Base-by-base conservation (phyloP, 2,113 vertebrate genomes). In the Physeter macrocephalus region DNA sequence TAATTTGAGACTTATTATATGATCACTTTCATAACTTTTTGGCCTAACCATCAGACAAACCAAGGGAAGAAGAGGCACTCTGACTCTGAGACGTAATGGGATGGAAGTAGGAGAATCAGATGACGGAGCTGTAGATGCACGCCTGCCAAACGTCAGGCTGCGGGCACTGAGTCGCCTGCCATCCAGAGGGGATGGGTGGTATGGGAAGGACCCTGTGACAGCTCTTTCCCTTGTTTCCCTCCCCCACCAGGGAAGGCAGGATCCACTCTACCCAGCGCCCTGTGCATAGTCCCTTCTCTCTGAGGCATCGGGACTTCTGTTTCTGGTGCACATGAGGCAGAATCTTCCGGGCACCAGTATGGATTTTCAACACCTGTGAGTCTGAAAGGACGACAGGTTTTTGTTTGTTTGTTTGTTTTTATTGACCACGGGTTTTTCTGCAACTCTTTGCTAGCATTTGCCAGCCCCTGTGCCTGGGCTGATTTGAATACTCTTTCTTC, bases 391-490 rank as follows among this genome's bases (percentile, higher is more conserved):
- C 54, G 34, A 39, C 90, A 49, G 36, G 81, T 74, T 54, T 54
- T 54, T 54, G 17, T 54, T 54, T 54, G 52, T 18, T 18, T 54
- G 46, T 52, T 52, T 52, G 41, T 95, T 89, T 54, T 54, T 54
- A 54, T 54, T 54, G 52, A 54, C 52, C 17, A 18, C 1, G 17
- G 52, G 52, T 54, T 54, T 54, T 54, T 93, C 92, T 89, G 67
- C 17, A 90, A 69, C 94, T 74, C 81, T 97, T 97, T 98, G 96
- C 36, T 96, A 87, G 95, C 34, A 34, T 97, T 97, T 97, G 52
- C 98, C 89, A 95, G 94, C 25, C 88, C 88, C 95, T 25, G 23
- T 27, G 59, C 97, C 97, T 97, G 98, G 97, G 94, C 94, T 49
- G 88, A 90, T 85, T 81, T 90, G 81, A 62, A 78, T 43, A 49